A percentile compares a stretch with the other conserved stretches of the same genome.
Conservation (phyloP, 2,797 vertebrate genomes). For the Fistularia commersonii region DNA sequence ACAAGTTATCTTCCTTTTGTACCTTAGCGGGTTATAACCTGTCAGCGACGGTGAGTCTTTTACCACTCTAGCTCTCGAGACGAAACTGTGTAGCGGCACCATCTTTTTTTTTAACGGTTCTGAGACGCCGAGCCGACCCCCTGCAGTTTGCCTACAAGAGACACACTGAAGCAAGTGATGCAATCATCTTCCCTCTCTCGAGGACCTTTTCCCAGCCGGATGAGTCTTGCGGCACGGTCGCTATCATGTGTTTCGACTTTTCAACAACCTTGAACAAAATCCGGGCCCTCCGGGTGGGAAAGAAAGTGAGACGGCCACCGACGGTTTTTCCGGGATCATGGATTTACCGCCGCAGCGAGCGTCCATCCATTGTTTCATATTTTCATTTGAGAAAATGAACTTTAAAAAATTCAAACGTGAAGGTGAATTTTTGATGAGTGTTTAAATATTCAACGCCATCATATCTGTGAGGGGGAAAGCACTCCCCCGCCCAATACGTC, state of each 20-base stretch:
- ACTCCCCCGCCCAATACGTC: no score
- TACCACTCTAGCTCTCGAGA: neutral
- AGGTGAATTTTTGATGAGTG: no score
- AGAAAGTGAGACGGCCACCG: conserved; percentile 34
- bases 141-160: conserved; percentile 38
- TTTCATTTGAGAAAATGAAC: no score
- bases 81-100: neutral
- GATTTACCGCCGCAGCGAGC: conserved; percentile 17
- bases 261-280: conserved; percentile 34
- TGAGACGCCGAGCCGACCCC: conserved; percentile 17
- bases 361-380: neutral
- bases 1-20: neutral
- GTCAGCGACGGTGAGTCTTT: conserved; percentile 9
- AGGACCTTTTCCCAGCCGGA: conserved; percentile 29
- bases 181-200: conserved; percentile 20
- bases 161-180: conserved; percentile 47
- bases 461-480: no score
- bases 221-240: conserved; percentile 1
- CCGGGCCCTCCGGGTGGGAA: conserved; percentile 25
- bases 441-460: no score
- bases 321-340: conserved; percentile 16
- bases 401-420: no score
- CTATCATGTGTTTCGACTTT: conserved; percentile 31
- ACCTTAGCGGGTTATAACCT: conserved; percentile 4
- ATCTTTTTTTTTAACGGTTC: neutral